Base-by-base conservation (phyloP, 1,140 invertebrate species). In the Drosophila repletoides region DNA sequence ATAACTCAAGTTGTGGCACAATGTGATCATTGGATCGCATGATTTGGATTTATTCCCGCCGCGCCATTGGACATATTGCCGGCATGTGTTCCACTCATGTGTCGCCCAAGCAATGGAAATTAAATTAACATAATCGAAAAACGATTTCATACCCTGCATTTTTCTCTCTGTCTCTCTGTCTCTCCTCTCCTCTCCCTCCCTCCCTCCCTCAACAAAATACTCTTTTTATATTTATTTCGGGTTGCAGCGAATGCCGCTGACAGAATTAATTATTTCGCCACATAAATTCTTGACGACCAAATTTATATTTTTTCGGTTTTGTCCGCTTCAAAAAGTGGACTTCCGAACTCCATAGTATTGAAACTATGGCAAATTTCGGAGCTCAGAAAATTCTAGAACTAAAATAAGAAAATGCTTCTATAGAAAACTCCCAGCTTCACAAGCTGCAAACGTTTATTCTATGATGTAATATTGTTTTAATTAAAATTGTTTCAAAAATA, bases 21-120 rank as follows among this genome's bases (percentile, higher is more conserved):
- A 84, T 84, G 79, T 75, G 79, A 84, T 84, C 79, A 84, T 86
- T 84, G 80, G 79, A 86, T 84, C 79, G 79, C 80, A 86, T 84
- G 80, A 84, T 84, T 84, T 84, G 80, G 80, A 84, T 84, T 84
- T 86, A 84, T 84, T 76, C 72, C 80, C 80, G 72, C 58, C 75
- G 79, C 79, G 58, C 70, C 74, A 86, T 84, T 86, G 79, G 80
- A 84, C 79, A 84, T 84, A 84, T 84, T 86, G 80, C 71, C 72
- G 80, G 80, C 80, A 84, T 84, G 75, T 86, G 80, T 86, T 72
- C 71, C 75, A 79, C 80, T 71, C 70, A 77, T 68, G 67, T 64
- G 67, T 64, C 63, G 70, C 38, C 61, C 52, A 75, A 61, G 61
- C 64, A 67, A 46, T 67, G 64, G 64, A 68, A 63, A 61, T 70